phyloP scores from a whole-genome alignment of 2,797 vertebrate genomes.

The Darevskia nairensis region DNA sequence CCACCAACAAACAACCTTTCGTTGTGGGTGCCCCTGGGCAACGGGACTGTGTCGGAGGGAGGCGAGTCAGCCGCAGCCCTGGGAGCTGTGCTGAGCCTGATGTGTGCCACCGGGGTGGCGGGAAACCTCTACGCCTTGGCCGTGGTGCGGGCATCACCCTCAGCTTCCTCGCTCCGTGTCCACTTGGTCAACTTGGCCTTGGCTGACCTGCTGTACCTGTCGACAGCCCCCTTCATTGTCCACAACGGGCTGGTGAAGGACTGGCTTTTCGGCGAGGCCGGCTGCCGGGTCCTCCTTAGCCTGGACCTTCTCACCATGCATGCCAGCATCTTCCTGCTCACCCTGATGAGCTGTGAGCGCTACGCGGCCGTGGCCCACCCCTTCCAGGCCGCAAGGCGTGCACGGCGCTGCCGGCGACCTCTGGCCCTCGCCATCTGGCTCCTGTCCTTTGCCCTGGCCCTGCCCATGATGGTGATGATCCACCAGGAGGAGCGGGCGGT shows the following conservation, averaged over 20 bases:
- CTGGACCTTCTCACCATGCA: slow-evolving; percentile 91
- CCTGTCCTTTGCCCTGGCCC: slow-evolving; percentile 83
- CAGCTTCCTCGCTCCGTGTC: slow-evolving; percentile 84
- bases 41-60: background rate
- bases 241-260: slow-evolving; percentile 85
- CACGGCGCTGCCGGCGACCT: slow-evolving; percentile 79
- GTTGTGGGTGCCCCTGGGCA: background rate
- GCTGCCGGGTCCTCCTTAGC: slow-evolving; percentile 86
- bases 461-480: slow-evolving; percentile 89
- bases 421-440: slow-evolving; percentile 85
- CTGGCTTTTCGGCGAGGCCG: slow-evolving; percentile 87
- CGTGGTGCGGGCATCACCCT: slow-evolving; percentile 80
- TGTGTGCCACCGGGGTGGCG: slow-evolving; percentile 80
- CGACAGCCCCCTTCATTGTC: slow-evolving; percentile 88
- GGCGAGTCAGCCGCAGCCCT: slow-evolving; percentile 29
- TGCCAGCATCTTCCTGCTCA: slow-evolving; percentile 89
- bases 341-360: slow-evolving; percentile 87
- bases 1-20: slow-evolving; percentile 7
- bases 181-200: slow-evolving; percentile 88
- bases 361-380: slow-evolving; percentile 86
- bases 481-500: slow-evolving; percentile 83
- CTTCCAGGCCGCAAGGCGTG: slow-evolving; percentile 79
- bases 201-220: slow-evolving; percentile 89
- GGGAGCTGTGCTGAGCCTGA: slow-evolving; percentile 83
- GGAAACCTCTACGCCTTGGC: slow-evolving; percentile 87